These are phyloP conservation scores for Eupeodes corollae DNA, from an alignment of 1,140 invertebrate species.

Conservation along the genomic window DNA sequence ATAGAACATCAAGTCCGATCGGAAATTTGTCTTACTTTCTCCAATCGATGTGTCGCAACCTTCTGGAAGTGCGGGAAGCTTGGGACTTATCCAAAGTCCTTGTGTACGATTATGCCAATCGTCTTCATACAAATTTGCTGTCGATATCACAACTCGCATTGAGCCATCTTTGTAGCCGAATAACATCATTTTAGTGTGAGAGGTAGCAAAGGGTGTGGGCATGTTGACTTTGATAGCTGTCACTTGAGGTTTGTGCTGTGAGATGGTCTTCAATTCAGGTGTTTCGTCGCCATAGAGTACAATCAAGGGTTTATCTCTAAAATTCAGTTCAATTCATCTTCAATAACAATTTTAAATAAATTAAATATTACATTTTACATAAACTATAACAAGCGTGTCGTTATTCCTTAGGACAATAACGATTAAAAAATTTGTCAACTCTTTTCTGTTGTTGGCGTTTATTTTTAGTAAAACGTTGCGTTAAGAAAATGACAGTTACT, in stretches of 20 bases:
- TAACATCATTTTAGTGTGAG: constrained; percentile 91
- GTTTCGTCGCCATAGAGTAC: constrained; percentile 70
- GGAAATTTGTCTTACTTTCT: constrained; percentile 77
- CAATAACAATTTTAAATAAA: constrained; percentile 7
- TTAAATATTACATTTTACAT: background rate
- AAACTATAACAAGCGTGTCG: background rate
- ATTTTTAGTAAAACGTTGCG: too few species aligned
- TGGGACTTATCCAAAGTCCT: constrained; percentile 82
- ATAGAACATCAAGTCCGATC: constrained; percentile 73
- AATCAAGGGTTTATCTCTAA: constrained; percentile 56
- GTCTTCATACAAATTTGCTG: constrained; percentile 79
- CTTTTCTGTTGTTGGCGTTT: too few species aligned
- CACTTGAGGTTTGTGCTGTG: constrained; percentile 48
- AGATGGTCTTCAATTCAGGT: constrained; percentile 43
- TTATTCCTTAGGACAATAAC: background rate
- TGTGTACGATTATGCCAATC: constrained; percentile 94
- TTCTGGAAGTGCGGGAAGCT: constrained; percentile 50
- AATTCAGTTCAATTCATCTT: background rate
- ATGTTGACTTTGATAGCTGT: constrained; percentile 58
- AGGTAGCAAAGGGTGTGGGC: constrained; percentile 70
- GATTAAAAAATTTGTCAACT: too few species aligned
- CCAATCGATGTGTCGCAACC: constrained; percentile 48
- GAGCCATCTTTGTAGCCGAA: constrained; percentile 71
- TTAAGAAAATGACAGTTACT: too few species aligned
- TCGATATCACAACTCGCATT: constrained; percentile 76